Conservation (phyloP, 2,888 invertebrate genomes). For the Xestia c-nigrum region DNA sequence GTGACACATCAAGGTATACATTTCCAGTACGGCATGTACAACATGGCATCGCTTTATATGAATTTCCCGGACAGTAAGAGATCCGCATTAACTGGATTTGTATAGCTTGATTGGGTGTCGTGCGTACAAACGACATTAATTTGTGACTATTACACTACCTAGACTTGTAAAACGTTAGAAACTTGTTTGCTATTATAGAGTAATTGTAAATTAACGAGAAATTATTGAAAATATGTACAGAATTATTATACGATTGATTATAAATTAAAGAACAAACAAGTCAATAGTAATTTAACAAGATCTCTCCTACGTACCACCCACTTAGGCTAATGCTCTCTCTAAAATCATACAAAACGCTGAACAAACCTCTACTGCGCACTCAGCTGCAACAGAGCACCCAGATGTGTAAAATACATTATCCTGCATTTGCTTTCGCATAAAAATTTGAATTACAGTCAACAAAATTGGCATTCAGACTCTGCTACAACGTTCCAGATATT, state of each 20-base stretch:
- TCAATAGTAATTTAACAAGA: neutral
- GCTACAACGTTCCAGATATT: slow-evolving; percentile 79
- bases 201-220: neutral
- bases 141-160: neutral
- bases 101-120: neutral
- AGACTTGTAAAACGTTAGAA: neutral
- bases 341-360: neutral
- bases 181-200: neutral
- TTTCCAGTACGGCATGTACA: too few species aligned
- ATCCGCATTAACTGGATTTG: neutral
- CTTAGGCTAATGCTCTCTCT: neutral
- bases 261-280: neutral
- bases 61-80: neutral
- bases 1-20: too few species aligned
- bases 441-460: slow-evolving; percentile 72
- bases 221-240: neutral
- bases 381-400: slow-evolving; percentile 40
- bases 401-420: slow-evolving; percentile 54
- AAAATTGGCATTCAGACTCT: slow-evolving; percentile 83
- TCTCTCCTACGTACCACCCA: neutral
- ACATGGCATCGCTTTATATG: too few species aligned
- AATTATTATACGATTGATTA: too few species aligned
- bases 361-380: slow-evolving; percentile 9
- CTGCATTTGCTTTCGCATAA: slow-evolving; percentile 60
- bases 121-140: neutral